Evolutionary conservation across 1,140 invertebrate genomes (phyloP).

Genomic region (Drosophila persimilis): DNA sequence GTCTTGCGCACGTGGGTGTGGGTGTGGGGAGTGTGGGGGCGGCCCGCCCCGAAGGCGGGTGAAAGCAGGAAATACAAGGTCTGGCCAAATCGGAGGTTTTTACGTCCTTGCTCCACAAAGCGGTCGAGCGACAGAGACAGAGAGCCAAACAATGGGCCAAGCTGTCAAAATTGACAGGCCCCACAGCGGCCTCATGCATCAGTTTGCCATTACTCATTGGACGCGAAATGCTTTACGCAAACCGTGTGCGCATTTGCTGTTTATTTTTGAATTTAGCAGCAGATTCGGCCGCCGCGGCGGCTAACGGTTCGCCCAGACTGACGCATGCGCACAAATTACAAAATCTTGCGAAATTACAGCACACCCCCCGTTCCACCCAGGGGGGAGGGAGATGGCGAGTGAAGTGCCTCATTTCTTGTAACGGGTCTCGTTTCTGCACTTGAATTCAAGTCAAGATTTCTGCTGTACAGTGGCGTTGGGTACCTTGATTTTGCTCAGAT

Average conservation of each 20-base stretch:
- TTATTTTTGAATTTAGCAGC: constrained; percentile 75
- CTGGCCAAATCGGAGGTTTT: constrained; percentile 46
- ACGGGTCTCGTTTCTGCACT: constrained; percentile 46
- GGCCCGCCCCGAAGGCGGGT: constrained; percentile 16
- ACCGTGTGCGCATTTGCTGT: constrained; percentile 59
- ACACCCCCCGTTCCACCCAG: constrained; percentile 8
- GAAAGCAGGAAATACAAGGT: constrained; percentile 78
- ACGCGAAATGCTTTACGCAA: constrained; percentile 54
- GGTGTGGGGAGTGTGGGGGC: neutral
- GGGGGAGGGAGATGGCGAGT: neutral
- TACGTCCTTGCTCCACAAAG: constrained; percentile 76
- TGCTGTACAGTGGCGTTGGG: no score
- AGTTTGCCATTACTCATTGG: constrained; percentile 66
- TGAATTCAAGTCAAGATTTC: constrained; percentile 54
- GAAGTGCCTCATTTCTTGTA: constrained; percentile 11
- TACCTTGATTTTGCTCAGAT: neutral
- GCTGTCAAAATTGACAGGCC: constrained; percentile 68
- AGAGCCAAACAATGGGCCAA: constrained; percentile 55
- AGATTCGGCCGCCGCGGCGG: constrained; percentile 31
- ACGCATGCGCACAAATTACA: constrained; percentile 73
- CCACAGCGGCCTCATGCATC: constrained; percentile 49
- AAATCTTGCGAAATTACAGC: constrained; percentile 74
- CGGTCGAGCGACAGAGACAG: constrained; percentile 9
- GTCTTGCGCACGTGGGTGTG: constrained; percentile 38
- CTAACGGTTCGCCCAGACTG: constrained; percentile 62